Conservation (phyloP, 1,140 invertebrate species). For the Trissolcus basalis region DNA sequence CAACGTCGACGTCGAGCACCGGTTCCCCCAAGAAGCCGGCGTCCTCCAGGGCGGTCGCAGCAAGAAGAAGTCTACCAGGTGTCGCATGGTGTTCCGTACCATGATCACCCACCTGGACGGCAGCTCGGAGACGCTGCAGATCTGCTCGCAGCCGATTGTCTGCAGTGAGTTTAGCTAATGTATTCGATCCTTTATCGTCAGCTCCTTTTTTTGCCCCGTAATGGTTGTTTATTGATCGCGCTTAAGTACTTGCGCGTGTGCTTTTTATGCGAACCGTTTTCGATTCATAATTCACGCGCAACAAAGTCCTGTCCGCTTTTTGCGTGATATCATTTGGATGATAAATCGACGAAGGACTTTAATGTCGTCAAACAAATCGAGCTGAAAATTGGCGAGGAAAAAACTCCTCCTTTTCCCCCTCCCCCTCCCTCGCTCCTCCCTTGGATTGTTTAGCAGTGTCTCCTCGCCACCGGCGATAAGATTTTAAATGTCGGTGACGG, state of each 20-base stretch:
- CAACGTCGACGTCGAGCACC: slow-evolving; percentile 96
- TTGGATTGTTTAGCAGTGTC: too few species aligned
- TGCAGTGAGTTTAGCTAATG: slow-evolving; percentile 87
- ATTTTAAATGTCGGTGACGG: too few species aligned
- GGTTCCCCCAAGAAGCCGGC: slow-evolving; percentile 85
- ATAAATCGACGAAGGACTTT: slow-evolving; percentile 23
- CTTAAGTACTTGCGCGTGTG: slow-evolving; percentile 26
- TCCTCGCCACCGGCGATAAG: too few species aligned
- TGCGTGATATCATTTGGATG: slow-evolving; percentile 23
- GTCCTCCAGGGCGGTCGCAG: slow-evolving; percentile 79
- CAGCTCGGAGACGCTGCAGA: slow-evolving; percentile 89
- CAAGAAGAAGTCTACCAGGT: slow-evolving; percentile 95
- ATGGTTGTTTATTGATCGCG: slow-evolving; percentile 40
- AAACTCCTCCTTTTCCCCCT: slow-evolving; percentile 7
- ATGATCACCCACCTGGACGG: slow-evolving; percentile 86
- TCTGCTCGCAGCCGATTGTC: slow-evolving; percentile 93
- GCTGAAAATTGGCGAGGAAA: slow-evolving; percentile 21
- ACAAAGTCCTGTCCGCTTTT: neutral
- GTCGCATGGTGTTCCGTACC: slow-evolving; percentile 95
- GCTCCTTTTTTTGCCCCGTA: neutral
- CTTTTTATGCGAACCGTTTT: slow-evolving; percentile 33
- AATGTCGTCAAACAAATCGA: slow-evolving; percentile 28
- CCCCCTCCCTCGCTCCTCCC: too few species aligned
- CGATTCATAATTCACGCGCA: slow-evolving; percentile 30
- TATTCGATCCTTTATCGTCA: slow-evolving; percentile 11